Evolutionary conservation across 30 jellyfish, hydroid and myxozoan genomes (phyloP).

Genomic region (Aurelia sp.): DNA sequence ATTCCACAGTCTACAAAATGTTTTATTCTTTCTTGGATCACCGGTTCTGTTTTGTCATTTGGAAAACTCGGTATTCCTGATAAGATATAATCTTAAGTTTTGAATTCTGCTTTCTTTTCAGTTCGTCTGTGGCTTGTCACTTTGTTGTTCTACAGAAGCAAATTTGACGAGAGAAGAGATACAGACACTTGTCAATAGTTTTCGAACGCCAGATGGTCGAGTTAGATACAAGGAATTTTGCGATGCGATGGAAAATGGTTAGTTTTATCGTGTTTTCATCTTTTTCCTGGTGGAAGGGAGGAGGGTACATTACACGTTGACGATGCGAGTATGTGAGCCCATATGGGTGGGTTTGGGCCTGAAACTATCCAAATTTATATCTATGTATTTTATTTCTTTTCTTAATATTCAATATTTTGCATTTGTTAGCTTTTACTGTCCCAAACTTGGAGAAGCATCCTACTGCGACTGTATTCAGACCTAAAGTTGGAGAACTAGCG

Average conservation of each 20-base stretch:
- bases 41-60: too few species aligned
- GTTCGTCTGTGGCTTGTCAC: constrained; percentile 94
- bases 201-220: constrained; percentile 87
- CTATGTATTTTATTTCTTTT: too few species aligned
- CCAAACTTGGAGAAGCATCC: constrained; percentile 96
- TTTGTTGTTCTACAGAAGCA: constrained; percentile 95
- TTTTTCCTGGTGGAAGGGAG: too few species aligned
- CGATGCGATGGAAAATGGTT: constrained; percentile 93
- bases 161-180: constrained; percentile 84
- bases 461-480: constrained; percentile 81
- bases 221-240: constrained; percentile 92
- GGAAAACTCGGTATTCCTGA: too few species aligned
- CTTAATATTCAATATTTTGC: too few species aligned
- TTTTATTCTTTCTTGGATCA: too few species aligned
- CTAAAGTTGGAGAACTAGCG: constrained; percentile 93
- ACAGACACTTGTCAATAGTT: constrained; percentile 67
- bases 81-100: neutral
- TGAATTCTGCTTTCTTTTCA: constrained; percentile 17
- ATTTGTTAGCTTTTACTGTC: constrained; percentile 76
- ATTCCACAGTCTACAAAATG: too few species aligned
- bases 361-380: too few species aligned
- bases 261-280: neutral
- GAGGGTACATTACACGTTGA: too few species aligned
- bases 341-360: too few species aligned
- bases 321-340: too few species aligned